Base-by-base conservation (phyloP, 2,113 vertebrate species). In the Malaclemys terrapin region DNA sequence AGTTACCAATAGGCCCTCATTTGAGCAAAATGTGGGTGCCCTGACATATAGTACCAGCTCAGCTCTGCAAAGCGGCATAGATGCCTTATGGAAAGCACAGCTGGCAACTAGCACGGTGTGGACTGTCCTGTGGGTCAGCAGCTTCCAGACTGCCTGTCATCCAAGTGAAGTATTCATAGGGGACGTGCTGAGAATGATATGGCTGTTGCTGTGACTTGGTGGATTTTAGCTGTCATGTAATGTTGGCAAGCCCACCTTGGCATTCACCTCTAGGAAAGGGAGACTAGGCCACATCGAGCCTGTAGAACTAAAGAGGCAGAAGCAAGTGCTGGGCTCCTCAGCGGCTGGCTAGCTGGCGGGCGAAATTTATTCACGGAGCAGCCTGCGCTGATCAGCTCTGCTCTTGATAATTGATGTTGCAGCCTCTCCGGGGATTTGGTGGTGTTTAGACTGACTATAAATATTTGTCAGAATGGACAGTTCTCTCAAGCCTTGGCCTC, bases 371-470 rank as follows among this genome's bases (percentile, higher is more conserved):
- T 82, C 81, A 80, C 31, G 14, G 20, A 8, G 52, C 10, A 50
- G 81, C 82, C 80, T 89, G 69, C 3, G 69, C 59, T 93, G 88
- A 91, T 93, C 80, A 6, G 79, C 86, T 89, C 89, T 93, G 83
- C 85, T 91, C 76, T 96, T 65, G 7, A 90, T 95, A 91, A 97
- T 96, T 87, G 95, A 90, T 90, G 92, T 94, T 94, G 52, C 85
- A 96, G 87, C 90, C 92, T 96, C 84, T 75, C 78, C 91, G 94
- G 93, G 92, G 72, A 85, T 89, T 88, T 88, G 93, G 91, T 92
- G 19, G 94, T 96, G 95, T 96, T 97, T 95, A 94, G 93, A 88
- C 75, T 85, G 95, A 94, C 94, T 96, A 93, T 87, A 97, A 96
- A 91, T 95, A 85, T 78, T 91, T 95, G 89, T 89, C 42, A 47